Base-by-base conservation (phyloP, 2,113 vertebrate species). In the Peromyscus polionotus region DNA sequence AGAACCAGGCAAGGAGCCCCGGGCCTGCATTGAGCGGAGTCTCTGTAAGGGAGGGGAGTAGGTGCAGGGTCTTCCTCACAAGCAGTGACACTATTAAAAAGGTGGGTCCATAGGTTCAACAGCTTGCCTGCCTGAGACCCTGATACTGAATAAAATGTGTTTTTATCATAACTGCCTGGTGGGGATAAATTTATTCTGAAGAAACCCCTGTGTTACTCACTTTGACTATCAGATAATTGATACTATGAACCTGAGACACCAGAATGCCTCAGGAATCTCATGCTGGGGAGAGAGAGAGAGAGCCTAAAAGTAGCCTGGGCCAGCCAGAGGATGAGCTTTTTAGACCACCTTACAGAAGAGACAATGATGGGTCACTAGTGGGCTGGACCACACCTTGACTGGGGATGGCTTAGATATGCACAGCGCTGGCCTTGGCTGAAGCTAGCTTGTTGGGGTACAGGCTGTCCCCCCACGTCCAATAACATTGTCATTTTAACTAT, bases 91-190 rank as follows among this genome's bases (percentile, higher is more conserved):
- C 45, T 65, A 54, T 24, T 9, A 39, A 59, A 48, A 68, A 92
- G 7, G 33, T 70, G 48, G 54, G 48, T 67, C 48, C 90, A 48
- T 63, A 84, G 36, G 63, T 54, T 77, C 36, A 24, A 90, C 16
- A 88, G 36, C 17, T 31, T 73, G 9, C 9, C 59, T 90, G n/a
- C 45, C 83, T 90, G 80, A 39, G 39, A 11, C 17, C 4, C 14
- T 68, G 33, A 95, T 92, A 93, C 2, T 51, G 68, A 91, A 61
- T 45, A 63, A 81, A 96, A 95, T 54, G 20, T n/a, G 28, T 89
- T 90, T 42, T 31, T 63, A 20, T 61, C 45, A 5, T 31, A 68
- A 48, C 42, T 4, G 63, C 39, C 42, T 87, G 28, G 28, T 42
- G 51, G 42, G 39, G 84, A 68, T 36, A 22, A 36, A 68, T 48